Base-by-base conservation (phyloP, 2,888 invertebrate species). In the Cheilosia scutellata region DNA sequence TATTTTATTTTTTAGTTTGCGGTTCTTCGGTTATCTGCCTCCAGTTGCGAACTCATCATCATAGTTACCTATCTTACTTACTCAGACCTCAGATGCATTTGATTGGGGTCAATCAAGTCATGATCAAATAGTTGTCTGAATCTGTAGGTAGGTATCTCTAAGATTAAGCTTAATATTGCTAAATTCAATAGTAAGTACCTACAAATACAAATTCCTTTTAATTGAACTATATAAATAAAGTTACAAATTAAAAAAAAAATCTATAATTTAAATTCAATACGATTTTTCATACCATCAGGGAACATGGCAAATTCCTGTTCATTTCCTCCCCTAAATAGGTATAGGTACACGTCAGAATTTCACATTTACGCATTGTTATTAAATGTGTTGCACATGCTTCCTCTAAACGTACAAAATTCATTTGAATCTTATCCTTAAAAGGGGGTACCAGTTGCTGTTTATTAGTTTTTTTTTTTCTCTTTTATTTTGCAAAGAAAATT, bases 381-480 rank as follows among this genome's bases (percentile, higher is more conserved):
- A 66, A 74, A 74, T 51, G 29, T 66, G 31, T 20, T n/a, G 63
- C 75, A 74, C 65, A 58, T 70, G 62, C 60, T 65, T 65, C 74
- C 58, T 53, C 31, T 31, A 20, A 37, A 63, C n/a, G 57, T 27
- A 44, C 9, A 25, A 75, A 76, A 27, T 11, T 78, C 66, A 71
- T 75, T 82, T 70, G 29, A 33, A 37, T n/a, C 71, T 33, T n/a
- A n/a, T 49, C 27, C 20, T 47, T 57, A 13, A 55, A 55, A 20
- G 20, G n/a, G 27, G 27, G 72, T 65, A 75, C 70, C 79, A 79
- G 83, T 79, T 79, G 79, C 79, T 79, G 74, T 84, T 84, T 79
- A 84, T 79, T 63, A 70, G 40, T 57, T 51, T 70, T 70, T 25
- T 37, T 5, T 4, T 53, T 74, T 70, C 62, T 65, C 31, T 47